phyloP scores from a whole-genome alignment of 1,140 invertebrate genomes.

The Habropoda laboriosa region DNA sequence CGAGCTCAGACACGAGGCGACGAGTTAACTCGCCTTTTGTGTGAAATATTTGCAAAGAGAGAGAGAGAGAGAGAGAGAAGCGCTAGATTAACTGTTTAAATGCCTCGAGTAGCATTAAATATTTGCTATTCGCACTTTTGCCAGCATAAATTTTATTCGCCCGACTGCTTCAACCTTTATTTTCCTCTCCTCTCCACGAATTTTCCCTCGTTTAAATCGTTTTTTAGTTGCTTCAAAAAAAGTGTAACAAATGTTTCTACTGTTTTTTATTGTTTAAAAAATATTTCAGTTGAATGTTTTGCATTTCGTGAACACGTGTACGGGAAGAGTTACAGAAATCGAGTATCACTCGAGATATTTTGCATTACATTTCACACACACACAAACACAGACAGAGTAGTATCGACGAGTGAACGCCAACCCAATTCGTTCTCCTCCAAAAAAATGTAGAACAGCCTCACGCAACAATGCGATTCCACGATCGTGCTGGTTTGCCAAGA shows the following conservation, averaged over 20 bases:
- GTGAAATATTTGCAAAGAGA: not conserved
- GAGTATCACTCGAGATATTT: no score
- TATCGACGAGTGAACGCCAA: not conserved
- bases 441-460: constrained; percentile 51
- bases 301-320: no score
- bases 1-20: not conserved
- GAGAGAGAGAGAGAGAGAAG: no score
- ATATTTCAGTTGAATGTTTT: no score
- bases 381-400: no score
- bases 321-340: no score
- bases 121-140: not conserved
- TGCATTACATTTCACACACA: no score
- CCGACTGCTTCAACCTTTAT: not conserved
- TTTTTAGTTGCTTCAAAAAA: no score
- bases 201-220: no score
- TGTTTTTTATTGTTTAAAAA: no score
- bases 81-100: constrained; percentile 1
- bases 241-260: no score
- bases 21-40: not conserved
- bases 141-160: no score
- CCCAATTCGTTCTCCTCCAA: constrained; percentile 25
- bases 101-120: not conserved
- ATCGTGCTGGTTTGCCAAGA: constrained; percentile 45
- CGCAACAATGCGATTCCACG: constrained; percentile 41
- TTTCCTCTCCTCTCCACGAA: not conserved